Evolutionary conservation across 1,140 invertebrate genomes (phyloP).

Genomic region (Trigoniulus corallinus): DNA sequence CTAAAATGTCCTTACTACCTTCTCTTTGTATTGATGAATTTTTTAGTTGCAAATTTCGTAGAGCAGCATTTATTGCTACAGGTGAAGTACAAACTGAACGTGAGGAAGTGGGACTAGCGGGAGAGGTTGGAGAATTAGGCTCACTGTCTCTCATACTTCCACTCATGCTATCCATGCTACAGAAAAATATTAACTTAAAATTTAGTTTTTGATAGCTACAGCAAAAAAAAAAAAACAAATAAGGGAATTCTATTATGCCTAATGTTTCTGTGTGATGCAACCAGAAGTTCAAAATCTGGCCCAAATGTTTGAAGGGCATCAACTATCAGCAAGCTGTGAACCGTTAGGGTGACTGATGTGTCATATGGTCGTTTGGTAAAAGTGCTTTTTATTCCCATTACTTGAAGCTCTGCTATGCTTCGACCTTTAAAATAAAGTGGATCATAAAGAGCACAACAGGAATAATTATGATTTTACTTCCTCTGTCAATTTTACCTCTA

Average conservation of each 20-base stretch:
- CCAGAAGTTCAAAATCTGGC: slow-evolving; percentile 79
- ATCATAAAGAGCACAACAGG: no score
- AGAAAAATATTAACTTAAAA: slow-evolving; percentile 12
- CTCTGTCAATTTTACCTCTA: slow-evolving; percentile 19
- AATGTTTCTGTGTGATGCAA: slow-evolving; percentile 85
- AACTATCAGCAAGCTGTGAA: slow-evolving; percentile 78
- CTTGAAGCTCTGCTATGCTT: slow-evolving; percentile 75
- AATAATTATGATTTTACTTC: no score
- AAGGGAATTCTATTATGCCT: slow-evolving; percentile 50
- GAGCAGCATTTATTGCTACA: slow-evolving; percentile 13
- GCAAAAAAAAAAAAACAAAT: slow-evolving; percentile 1
- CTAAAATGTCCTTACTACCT: no score
- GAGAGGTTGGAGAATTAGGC: slow-evolving; percentile 63
- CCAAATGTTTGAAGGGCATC: slow-evolving; percentile 91
- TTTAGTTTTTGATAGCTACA: not conserved
- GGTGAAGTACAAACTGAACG: slow-evolving; percentile 3
- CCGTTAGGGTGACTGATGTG: slow-evolving; percentile 57
- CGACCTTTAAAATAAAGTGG: no score
- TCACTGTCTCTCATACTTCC: slow-evolving; percentile 81
- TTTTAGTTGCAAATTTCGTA: slow-evolving; percentile 3
- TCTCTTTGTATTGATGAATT: no score
- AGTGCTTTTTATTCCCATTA: slow-evolving; percentile 65
- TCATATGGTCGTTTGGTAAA: slow-evolving; percentile 51
- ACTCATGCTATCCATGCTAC: slow-evolving; percentile 78
- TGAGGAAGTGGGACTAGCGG: slow-evolving; percentile 37